Percentiles rank a stretch among this genome's conserved stretches.
Conservation (phyloP, 2,888 invertebrate genomes). For the Drosophila sordidula region DNA sequence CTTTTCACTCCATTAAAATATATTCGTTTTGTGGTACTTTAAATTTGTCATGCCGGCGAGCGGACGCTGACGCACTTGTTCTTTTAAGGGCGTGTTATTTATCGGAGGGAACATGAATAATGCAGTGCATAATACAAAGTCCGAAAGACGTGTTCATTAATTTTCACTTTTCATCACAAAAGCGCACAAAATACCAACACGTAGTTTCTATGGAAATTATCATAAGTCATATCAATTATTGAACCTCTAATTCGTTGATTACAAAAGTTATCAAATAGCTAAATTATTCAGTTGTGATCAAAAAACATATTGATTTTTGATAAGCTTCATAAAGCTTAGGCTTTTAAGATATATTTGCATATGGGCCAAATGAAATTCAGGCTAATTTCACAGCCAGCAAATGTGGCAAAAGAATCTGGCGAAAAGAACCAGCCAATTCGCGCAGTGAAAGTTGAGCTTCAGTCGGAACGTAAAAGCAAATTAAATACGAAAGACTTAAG, state of each 20-base stretch:
- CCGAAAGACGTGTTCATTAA: conserved; percentile 18
- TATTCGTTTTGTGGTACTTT: conserved; percentile 17
- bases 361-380: conserved; percentile 28
- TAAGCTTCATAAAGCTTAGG: conserved; percentile 11
- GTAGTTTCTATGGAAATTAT: conserved; percentile 7
- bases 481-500: conserved; percentile 69
- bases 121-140: conserved; percentile 36
- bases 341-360: conserved; percentile 53
- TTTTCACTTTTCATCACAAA: conserved; percentile 64
- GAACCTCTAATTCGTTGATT: not conserved
- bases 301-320: conserved; percentile 27
- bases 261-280: not conserved
- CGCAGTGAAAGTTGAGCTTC: conserved; percentile 71
- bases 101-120: conserved; percentile 56
- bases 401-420: conserved; percentile 37
- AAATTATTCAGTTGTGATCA: conserved; percentile 11
- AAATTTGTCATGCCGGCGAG: conserved; percentile 19
- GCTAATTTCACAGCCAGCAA: conserved; percentile 36
- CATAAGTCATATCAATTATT: not conserved
- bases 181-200: conserved; percentile 29
- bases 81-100: conserved; percentile 53
- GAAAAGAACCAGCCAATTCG: conserved; percentile 42
- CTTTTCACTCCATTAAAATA: conserved; percentile 46
- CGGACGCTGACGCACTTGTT: conserved; percentile 50
- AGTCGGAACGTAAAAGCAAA: conserved; percentile 14